Evolutionary conservation across 2,113 vertebrate genomes (phyloP), one percentile per base, ranked within the genome.

Genomic region (Nycticryphes semicollaris): DNA sequence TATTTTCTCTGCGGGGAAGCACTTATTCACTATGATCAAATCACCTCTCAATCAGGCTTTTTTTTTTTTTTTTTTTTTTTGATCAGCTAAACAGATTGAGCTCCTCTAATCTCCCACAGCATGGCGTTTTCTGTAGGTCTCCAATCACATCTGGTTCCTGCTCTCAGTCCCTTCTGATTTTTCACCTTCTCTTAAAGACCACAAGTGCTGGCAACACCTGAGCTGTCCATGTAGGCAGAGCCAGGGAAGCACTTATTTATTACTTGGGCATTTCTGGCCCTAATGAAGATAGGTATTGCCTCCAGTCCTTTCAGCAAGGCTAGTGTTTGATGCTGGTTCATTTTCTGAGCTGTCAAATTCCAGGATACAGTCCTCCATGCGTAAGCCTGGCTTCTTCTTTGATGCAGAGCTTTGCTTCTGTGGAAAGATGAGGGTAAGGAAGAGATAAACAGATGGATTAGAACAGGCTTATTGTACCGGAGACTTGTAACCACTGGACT

Each of bases 221-320:
- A 76, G 70, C 18, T 87, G 18, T 16, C 62, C 30, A 2, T 4
- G 41, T 5, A 25, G 66, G 47, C 51, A 94, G 39, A 43, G 25
- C 62, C 57, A 72, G 53, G 60, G 33, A 31, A 89, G n/a, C 37
- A 35, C 27, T 9, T 5, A 24, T 10, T 54, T 28, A 45, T 54
- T 37, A 54, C 5, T 0, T 24, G 20, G 23, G 14, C 45, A 33
- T 77, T 88, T 79, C 53, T 88, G 47, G 20, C 39, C 82, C 39
- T 54, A 37, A 53, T 1, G 1, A 33, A 56, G 41, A 1, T 4
- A 18, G 1, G 1, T 13, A 1, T 37, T 67, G 23, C 48, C 59
- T 80, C 53, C 72, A 83, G 53, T 33, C 63, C 45, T 47, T 81
- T 70, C 9, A 4, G 22, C n/a, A 21, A 12, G 14, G 45, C 14